Evolutionary conservation across 2,113 vertebrate genomes (phyloP).

Genomic region (Clinocottus analis): DNA sequence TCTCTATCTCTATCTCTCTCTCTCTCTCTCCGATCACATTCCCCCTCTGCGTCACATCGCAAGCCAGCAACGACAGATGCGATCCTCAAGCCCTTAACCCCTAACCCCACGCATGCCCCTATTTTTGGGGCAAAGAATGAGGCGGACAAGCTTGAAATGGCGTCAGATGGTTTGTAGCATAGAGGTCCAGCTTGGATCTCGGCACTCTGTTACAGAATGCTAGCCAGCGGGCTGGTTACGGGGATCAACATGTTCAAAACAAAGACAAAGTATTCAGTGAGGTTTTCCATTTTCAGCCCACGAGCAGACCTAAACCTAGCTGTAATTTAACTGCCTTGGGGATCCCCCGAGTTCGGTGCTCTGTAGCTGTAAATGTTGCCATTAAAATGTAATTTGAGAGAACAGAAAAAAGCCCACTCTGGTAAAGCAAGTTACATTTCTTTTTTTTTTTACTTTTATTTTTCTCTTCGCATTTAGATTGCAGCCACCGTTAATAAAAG

Average conservation of each 20-base stretch:
- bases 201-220: neutral
- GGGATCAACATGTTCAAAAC: neutral
- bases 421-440: neutral
- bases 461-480: slow-evolving; percentile 27
- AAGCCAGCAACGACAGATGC: slow-evolving; percentile 82
- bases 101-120: slow-evolving; percentile 76
- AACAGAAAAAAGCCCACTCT: neutral
- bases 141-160: slow-evolving; percentile 71
- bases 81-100: slow-evolving; percentile 79
- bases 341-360: neutral
- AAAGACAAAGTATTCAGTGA: neutral
- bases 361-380: neutral
- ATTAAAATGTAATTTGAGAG: slow-evolving; percentile 10
- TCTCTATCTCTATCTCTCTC: slow-evolving; percentile 61
- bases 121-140: slow-evolving; percentile 80
- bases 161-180: slow-evolving; percentile 57
- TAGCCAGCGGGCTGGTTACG: neutral
- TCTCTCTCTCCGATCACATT: slow-evolving; percentile 71
- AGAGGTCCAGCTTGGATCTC: slow-evolving; percentile 31
- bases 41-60: slow-evolving; percentile 65
- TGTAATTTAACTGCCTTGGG: neutral
- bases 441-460: neutral
- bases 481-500: slow-evolving; percentile 50
- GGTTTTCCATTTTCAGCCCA: slow-evolving; percentile 25
- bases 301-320: neutral